Percentiles rank a stretch among this genome's conserved stretches.
Conservation (phyloP, 2,113 vertebrate genomes). For the Zapus hudsonius region DNA sequence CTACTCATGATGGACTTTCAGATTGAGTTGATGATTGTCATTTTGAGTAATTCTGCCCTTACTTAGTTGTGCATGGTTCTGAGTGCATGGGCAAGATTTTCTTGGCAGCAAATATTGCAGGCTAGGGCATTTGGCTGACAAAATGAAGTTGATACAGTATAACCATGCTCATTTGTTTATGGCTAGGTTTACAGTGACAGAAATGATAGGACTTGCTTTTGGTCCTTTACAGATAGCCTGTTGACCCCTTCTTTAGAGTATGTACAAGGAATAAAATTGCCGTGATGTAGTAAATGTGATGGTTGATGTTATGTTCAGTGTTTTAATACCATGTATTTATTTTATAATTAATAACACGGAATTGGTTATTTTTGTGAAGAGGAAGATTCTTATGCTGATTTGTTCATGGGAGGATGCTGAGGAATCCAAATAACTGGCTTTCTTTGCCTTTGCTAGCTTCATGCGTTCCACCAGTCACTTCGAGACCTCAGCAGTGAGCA, state of each 20-base stretch:
- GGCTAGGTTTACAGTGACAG: not conserved
- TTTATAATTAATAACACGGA: not conserved
- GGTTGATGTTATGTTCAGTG: not conserved
- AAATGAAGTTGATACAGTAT: not conserved
- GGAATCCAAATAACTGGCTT: slow-evolving; percentile 22
- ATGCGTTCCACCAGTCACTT: slow-evolving; percentile 92
- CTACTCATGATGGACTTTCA: not conserved
- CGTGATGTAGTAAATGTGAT: not conserved
- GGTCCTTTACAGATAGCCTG: not conserved
- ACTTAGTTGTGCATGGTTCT: not conserved
- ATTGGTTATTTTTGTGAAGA: not conserved
- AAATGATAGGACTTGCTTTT: not conserved
- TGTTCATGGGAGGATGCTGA: not conserved
- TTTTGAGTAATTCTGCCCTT: not conserved
- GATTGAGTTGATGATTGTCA: not conserved
- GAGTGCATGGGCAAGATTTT: not conserved
- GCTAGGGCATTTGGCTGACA: not conserved
- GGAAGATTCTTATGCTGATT: not conserved
- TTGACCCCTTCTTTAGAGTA: not conserved
- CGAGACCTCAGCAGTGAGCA: slow-evolving; percentile 94
- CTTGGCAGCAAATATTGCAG: not conserved
- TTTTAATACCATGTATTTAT: not conserved
- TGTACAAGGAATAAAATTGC: not conserved
- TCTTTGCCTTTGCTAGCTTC: slow-evolving; percentile 86
- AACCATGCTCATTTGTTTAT: not conserved